Conservation (phyloP, 2,113 vertebrate genomes). For the Microtus montanus region DNA sequence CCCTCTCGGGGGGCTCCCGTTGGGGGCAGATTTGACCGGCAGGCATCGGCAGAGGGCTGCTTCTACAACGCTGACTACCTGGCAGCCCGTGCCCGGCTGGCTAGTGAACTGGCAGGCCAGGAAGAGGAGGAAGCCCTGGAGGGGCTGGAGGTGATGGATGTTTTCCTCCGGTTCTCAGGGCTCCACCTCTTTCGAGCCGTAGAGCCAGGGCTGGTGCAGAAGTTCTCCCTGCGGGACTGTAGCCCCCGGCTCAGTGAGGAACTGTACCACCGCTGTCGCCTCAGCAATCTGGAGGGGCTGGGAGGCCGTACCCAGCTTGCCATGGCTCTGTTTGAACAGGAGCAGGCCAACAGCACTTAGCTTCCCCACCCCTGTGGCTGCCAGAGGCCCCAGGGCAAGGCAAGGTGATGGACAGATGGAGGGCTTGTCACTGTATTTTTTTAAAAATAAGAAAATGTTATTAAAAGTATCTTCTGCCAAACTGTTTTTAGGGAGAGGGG, state of each 20-base stretch:
- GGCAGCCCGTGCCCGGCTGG: constrained; percentile 93
- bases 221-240: constrained; percentile 90
- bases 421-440: constrained; percentile 66
- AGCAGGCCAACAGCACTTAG: constrained; percentile 97
- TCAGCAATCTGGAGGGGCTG: constrained; percentile 95
- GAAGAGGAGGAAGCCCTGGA: constrained; percentile 95
- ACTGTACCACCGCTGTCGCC: constrained; percentile 95
- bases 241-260: constrained; percentile 95
- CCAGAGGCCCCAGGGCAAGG: neutral
- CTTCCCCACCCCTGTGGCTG: accelerated
- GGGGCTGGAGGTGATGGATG: constrained; percentile 95
- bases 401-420: constrained; percentile 35
- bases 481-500: constrained; percentile 59
- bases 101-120: constrained; percentile 90
- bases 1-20: constrained; percentile 68
- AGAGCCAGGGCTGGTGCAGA: constrained; percentile 96
- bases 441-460: constrained; percentile 71
- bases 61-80: constrained; percentile 98
- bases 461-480: constrained; percentile 77
- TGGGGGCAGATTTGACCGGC: constrained; percentile 94
- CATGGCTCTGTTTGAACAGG: constrained; percentile 95
- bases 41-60: constrained; percentile 94
- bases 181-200: constrained; percentile 96
- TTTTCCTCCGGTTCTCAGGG: constrained; percentile 95
- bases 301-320: constrained; percentile 94